Base-by-base conservation (phyloP, 2,797 vertebrate genomes). In the Serranus cabrilla region DNA sequence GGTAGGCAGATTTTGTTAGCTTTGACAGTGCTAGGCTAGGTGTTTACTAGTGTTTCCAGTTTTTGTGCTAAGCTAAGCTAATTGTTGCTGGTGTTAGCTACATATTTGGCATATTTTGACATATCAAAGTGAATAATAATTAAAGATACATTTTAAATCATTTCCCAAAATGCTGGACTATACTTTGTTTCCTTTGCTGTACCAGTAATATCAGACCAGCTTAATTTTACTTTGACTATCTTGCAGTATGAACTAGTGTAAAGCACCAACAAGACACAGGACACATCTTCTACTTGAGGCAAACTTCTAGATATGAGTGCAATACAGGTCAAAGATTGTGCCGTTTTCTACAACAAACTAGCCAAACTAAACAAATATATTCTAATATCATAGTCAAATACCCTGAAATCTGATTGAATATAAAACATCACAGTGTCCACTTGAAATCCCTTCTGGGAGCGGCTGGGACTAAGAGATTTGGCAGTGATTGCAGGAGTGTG, bases 401-500 rank as follows among this genome's bases (percentile, higher is more conserved):
- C 14, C 45, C 56, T 58, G 66, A 66, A 77, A 56, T 58, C 27
- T n/a, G 40, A 51, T 58, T 79, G 0, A 8, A n/a, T 55, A 39
- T 8, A 21, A 69, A 62, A 68, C 73, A 67, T 77, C 72, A 65
- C 81, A 84, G 78, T 80, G 58, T 78, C 78, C 21, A 12, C 52
- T 20, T 51, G 2, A 64, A 23, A 27, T 60, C 64, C 49, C 40
- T 20, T 17, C 2, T 3, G 37, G 25, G 16, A 61, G 27, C 3
- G 0, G 14, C 64, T 67, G 73, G 5, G 46, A 62, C 67, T 27
- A 27, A 81, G 54, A 73, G 43, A 60, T 62, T 43, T 87, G 88
- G 88, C 90, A 91, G 87, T 87, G 83, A 71, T 70, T 49, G 64
- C 78, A 61, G 63, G 51, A 78, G 57, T 39, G 50, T 25, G 60